Evolutionary conservation across 2,113 vertebrate genomes (phyloP).

Genomic region (Zosterops japonicus): DNA sequence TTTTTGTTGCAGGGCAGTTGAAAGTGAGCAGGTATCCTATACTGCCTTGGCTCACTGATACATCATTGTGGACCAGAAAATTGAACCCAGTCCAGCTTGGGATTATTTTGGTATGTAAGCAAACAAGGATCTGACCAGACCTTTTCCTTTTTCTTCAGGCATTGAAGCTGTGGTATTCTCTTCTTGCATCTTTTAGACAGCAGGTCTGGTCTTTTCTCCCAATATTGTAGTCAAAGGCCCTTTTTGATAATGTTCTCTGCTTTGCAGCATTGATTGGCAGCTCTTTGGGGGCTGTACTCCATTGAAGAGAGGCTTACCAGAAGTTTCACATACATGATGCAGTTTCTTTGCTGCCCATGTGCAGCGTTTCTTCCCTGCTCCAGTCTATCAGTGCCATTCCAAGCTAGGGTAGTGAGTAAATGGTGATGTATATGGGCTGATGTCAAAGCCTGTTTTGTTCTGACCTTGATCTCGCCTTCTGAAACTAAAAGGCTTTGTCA

Average conservation of each 20-base stretch:
- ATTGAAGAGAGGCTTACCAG: not conserved
- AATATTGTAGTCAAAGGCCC: not conserved
- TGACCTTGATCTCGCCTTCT: not conserved
- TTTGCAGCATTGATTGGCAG: constrained; percentile 44
- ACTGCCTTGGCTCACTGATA: constrained; percentile 70
- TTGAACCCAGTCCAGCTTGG: constrained; percentile 70
- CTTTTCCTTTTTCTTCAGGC: constrained; percentile 32
- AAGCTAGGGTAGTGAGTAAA: not conserved
- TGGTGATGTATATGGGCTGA: not conserved
- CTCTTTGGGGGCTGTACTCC: not conserved
- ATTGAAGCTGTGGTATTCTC: constrained; percentile 39
- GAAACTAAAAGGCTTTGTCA: not conserved
- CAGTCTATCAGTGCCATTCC: not conserved
- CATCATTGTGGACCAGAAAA: constrained; percentile 70
- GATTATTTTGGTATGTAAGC: constrained; percentile 71
- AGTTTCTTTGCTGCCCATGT: constrained; percentile 35
- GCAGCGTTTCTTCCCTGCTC: constrained; percentile 15
- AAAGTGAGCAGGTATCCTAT: constrained; percentile 71
- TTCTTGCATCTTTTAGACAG: constrained; percentile 37
- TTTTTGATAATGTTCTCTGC: constrained; percentile 43
- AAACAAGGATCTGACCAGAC: constrained; percentile 65
- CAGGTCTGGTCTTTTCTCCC: constrained; percentile 49
- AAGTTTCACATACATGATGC: not conserved
- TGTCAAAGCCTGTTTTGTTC: not conserved
- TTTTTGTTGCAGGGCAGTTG: constrained; percentile 70